A percentile compares a stretch with the other conserved stretches of the same genome.
Conservation (phyloP, 2,113 vertebrate species). For the Epinephelus fuscoguttatus region DNA sequence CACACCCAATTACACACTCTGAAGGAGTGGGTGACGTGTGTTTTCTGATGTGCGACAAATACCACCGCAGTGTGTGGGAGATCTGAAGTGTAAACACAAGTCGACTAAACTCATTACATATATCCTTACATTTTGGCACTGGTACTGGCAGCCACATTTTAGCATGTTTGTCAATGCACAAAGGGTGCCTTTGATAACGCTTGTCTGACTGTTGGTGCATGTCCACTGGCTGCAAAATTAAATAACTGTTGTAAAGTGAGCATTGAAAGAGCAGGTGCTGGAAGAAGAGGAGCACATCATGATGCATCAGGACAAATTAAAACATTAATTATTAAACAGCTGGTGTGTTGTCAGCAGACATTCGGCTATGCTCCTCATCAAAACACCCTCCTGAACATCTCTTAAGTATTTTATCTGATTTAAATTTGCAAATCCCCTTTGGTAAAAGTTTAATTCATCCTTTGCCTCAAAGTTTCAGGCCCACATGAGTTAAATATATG, state of each 20-base stretch:
- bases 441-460: slow-evolving; percentile 48
- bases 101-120: background rate
- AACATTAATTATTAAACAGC: slow-evolving; percentile 10
- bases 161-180: background rate
- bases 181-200: background rate
- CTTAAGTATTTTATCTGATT: slow-evolving; percentile 21
- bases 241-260: background rate
- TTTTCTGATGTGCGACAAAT: slow-evolving; percentile 15
- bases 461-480: slow-evolving; percentile 41
- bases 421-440: slow-evolving; percentile 24
- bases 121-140: background rate
- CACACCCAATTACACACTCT: slow-evolving; percentile 13
- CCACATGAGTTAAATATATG: slow-evolving; percentile 38
- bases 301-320: slow-evolving; percentile 13
- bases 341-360: background rate
- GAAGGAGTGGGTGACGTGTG: background rate
- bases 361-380: background rate
- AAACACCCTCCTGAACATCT: slow-evolving; percentile 18
- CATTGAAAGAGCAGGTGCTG: background rate
- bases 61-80: background rate
- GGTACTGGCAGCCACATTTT: background rate
- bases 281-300: background rate
- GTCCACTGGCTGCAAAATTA: background rate
- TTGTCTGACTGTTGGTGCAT: background rate
- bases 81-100: background rate